Percentiles rank a stretch among this genome's conserved stretches.
Conservation (phyloP, 2,888 invertebrate genomes). For the Callosobruchus maculatus region DNA sequence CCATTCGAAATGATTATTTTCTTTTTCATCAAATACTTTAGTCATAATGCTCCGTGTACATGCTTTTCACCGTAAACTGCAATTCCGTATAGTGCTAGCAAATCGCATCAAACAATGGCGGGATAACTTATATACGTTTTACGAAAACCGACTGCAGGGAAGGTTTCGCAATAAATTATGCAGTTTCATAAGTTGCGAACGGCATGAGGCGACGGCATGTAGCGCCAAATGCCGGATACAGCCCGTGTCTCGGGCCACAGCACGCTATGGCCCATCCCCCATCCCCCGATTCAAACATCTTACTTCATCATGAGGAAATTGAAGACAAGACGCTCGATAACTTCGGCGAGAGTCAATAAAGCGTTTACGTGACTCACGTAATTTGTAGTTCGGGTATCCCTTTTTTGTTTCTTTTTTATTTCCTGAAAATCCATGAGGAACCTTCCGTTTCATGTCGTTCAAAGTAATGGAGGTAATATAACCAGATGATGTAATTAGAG, state of each 20-base stretch:
- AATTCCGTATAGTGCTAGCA: neutral
- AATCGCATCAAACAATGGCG: neutral
- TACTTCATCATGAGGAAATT: neutral
- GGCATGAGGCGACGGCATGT: no score
- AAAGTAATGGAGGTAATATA: neutral
- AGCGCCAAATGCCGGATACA: neutral
- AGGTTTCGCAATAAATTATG: neutral
- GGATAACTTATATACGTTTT: neutral
- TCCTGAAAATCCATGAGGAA: neutral
- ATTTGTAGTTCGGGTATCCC: neutral
- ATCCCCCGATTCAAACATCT: neutral
- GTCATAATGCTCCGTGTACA: no score
- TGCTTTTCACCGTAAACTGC: neutral
- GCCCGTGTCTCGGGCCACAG: neutral
- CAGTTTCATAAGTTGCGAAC: neutral
- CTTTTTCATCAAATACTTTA: no score
- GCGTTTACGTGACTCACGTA: neutral
- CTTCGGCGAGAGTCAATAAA: neutral
- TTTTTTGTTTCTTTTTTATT: neutral
- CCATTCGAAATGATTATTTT: no score
- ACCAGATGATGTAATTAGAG: neutral
- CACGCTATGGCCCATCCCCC: neutral
- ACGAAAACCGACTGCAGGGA: neutral
- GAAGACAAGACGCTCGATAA: neutral
- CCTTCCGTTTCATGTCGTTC: neutral